Evolutionary conservation across 2,113 vertebrate species (phyloP).

Genomic region (Poeciliopsis prolifica): DNA sequence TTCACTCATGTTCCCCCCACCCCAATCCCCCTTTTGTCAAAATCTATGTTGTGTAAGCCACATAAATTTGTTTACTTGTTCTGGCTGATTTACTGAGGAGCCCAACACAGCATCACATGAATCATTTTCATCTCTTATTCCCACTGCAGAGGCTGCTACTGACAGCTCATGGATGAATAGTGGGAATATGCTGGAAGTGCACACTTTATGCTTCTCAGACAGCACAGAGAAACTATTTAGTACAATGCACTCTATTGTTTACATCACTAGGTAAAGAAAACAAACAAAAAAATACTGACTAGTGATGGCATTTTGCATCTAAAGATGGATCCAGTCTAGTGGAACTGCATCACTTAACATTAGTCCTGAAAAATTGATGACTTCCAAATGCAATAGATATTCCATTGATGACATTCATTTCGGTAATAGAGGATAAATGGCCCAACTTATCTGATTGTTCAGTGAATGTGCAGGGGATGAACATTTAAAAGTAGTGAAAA

Average conservation of each 20-base stretch:
- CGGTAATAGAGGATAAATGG: background rate
- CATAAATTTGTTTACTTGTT: constrained; percentile 73
- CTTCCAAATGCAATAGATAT: background rate
- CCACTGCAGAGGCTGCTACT: constrained; percentile 39
- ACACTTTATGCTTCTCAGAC: constrained; percentile 34
- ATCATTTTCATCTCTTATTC: constrained; percentile 63
- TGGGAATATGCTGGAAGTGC: constrained; percentile 48
- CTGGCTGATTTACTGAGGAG: constrained; percentile 64
- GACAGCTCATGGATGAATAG: constrained; percentile 54
- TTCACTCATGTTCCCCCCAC: constrained; percentile 45
- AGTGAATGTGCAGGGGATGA: constrained; percentile 11
- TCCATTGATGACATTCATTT: background rate
- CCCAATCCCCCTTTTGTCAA: constrained; percentile 16
- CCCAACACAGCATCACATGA: constrained; percentile 66
- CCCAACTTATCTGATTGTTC: constrained; percentile 25
- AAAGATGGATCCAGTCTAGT: constrained; percentile 13
- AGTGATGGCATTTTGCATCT: constrained; percentile 11
- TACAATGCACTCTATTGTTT: constrained; percentile 26
- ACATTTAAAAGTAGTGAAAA: constrained; percentile 6
- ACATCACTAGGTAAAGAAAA: constrained; percentile 12
- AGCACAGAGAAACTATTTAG: constrained; percentile 43
- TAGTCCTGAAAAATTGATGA: constrained; percentile 2
- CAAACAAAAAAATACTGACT: background rate
- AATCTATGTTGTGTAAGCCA: constrained; percentile 50
- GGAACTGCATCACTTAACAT: background rate